Conservation (phyloP, 2,113 vertebrate species). For the Trogon melanurus region DNA sequence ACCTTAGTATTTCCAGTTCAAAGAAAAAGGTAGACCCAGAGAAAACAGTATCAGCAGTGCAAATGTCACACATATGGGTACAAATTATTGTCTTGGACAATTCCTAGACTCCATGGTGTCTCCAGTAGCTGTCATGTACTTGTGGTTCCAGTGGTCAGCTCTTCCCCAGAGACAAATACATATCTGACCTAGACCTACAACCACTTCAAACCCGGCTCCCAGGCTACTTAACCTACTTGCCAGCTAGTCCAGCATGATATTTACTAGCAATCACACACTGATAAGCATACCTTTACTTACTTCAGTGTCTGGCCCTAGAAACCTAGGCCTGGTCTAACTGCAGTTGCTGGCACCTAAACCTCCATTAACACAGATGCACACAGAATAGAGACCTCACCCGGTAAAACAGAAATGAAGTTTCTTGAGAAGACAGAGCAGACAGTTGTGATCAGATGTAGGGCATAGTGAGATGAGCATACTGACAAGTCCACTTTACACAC, state of each 20-base stretch:
- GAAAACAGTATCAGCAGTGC: not conserved
- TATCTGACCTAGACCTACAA: not conserved
- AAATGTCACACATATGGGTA: not conserved
- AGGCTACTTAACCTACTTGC: not conserved
- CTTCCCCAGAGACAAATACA: not conserved
- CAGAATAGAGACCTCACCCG: not conserved
- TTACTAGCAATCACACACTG: not conserved
- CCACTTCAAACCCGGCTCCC: not conserved
- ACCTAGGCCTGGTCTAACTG: not conserved
- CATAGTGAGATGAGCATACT: not conserved
- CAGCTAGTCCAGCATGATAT: not conserved
- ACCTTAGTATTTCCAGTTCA: not conserved
- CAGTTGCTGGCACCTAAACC: not conserved
- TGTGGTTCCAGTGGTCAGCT: not conserved
- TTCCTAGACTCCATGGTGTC: not conserved
- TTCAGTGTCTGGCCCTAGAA: not conserved
- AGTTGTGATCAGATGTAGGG: accelerated
- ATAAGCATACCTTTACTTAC: not conserved
- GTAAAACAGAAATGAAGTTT: not conserved
- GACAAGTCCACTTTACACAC: not conserved
- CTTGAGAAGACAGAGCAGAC: not conserved
- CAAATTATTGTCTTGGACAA: not conserved
- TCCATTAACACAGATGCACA: not conserved
- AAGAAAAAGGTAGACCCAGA: not conserved
- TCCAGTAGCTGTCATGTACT: not conserved